Evolutionary conservation across 2,888 invertebrate genomes (phyloP).

Genomic region (Myopa tessellatipennis): DNA sequence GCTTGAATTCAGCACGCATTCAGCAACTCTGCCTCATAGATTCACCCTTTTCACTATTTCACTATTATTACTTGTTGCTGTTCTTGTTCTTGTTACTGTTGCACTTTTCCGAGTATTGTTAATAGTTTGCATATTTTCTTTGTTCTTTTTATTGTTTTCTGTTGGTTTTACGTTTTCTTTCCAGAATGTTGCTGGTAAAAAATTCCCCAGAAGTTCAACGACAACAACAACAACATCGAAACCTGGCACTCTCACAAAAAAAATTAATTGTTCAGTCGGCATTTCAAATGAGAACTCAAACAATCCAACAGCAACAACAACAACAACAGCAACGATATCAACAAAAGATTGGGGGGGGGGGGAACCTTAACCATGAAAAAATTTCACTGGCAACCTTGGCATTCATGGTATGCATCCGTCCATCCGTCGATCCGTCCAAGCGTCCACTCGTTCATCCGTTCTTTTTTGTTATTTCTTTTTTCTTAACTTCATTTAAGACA

Average conservation of each 20-base stretch:
- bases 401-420: slow-evolving; percentile 1
- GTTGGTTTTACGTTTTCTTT: too few species aligned
- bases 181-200: background rate
- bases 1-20: background rate
- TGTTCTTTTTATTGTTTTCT: too few species aligned
- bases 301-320: background rate
- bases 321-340: too few species aligned
- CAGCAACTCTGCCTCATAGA: too few species aligned
- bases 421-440: too few species aligned
- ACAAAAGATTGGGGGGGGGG: background rate
- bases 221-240: background rate
- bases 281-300: slow-evolving; percentile 5
- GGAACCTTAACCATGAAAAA: background rate
- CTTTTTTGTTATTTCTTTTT: background rate
- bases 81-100: background rate
- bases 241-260: background rate
- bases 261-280: slow-evolving; percentile 23
- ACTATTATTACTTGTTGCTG: background rate
- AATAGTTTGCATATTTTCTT: background rate
- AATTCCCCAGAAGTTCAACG: background rate
- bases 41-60: background rate
- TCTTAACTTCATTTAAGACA: background rate
- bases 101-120: background rate
- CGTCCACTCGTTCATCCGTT: background rate
- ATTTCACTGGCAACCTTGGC: slow-evolving; percentile 21